Base-by-base conservation (phyloP, 2,888 invertebrate genomes). In the Dynastes hyllus region DNA sequence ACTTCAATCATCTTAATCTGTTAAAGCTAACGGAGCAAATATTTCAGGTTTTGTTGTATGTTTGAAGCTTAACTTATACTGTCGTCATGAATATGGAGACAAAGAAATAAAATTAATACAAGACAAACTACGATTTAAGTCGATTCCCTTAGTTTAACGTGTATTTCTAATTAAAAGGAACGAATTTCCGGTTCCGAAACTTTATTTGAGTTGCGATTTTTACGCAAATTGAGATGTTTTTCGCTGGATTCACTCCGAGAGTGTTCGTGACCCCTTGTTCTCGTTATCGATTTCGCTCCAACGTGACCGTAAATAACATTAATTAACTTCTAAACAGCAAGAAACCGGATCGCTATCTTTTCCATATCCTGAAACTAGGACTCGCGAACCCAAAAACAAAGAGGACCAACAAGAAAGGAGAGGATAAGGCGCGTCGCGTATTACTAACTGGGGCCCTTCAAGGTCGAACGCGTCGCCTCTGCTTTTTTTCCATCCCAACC, bases 291-390 rank as follows among this genome's bases (percentile, higher is more conserved):
- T 58, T 61, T 58, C 58, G 8, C 37, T 58, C 40, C 37, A 73
- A n/a, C 40, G 37, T 58, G 40, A 37, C 29, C 73, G 55, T 73
- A 73, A 73, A 73, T 73, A 73, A 73, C 73, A 73, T 73, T 73
- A 73, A 73, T 73, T 73, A 73, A 73, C 73, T 73, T 58, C 73
- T 73, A 73, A 58, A 73, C 58, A 73, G 58, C 8, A 58, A 58
- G 73, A 73, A 73, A 61, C 58, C 58, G 55, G 73, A 73, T 73
- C 58, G 73, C 58, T 55, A 73, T 73, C 73, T 73, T 73, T 73
- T 73, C 73, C 73, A 55, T 58, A 58, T 58, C 58, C 58, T 58
- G 37, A 29, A 73, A 40, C 58, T 58, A 45, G 67, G 45, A 22
- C 13, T 53, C 53, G 40, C 27, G 11, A 29, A 61, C 13, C 37